phyloP scores from a whole-genome alignment of 92 coral and sea anemone species.

The Heliopora coerulea region DNA sequence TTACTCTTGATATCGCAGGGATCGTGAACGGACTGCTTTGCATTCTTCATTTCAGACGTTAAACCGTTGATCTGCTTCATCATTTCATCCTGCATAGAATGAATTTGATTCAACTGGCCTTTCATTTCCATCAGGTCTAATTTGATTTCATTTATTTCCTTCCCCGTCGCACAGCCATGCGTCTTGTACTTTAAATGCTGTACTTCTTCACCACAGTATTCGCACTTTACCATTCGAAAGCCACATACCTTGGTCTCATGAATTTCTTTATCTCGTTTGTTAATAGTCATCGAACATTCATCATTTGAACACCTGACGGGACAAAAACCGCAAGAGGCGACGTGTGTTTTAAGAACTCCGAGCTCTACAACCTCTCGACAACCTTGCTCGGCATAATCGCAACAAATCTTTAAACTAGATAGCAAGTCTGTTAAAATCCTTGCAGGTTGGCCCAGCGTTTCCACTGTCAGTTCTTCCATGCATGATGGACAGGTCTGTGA shows the following conservation, averaged over 20 bases:
- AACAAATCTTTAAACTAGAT: slow-evolving; percentile 40
- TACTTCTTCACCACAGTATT: not conserved
- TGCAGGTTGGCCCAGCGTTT: slow-evolving; percentile 8
- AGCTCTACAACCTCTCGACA: slow-evolving; percentile 47
- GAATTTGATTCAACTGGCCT: not conserved
- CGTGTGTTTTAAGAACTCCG: slow-evolving; percentile 46
- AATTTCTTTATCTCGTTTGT: slow-evolving; percentile 34
- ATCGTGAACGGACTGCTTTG: too few species aligned
- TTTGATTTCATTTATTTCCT: not conserved
- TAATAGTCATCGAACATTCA: slow-evolving; percentile 44
- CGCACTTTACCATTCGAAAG: slow-evolving; percentile 17
- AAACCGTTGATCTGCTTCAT: too few species aligned
- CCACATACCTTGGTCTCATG: slow-evolving; percentile 40
- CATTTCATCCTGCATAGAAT: too few species aligned
- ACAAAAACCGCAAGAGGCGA: slow-evolving; percentile 32
- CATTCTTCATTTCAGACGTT: too few species aligned
- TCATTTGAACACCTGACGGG: slow-evolving; percentile 53
- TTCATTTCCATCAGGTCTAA: not conserved
- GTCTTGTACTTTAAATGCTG: not conserved
- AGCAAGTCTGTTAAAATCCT: slow-evolving; percentile 2
- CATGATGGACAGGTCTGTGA: too few species aligned
- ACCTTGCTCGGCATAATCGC: slow-evolving; percentile 45
- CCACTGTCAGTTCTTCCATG: too few species aligned
- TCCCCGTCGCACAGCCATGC: not conserved
- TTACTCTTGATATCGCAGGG: too few species aligned